Evolutionary conservation across 2,888 invertebrate species (phyloP).

Genomic region (Zaprionus bogoriensis): DNA sequence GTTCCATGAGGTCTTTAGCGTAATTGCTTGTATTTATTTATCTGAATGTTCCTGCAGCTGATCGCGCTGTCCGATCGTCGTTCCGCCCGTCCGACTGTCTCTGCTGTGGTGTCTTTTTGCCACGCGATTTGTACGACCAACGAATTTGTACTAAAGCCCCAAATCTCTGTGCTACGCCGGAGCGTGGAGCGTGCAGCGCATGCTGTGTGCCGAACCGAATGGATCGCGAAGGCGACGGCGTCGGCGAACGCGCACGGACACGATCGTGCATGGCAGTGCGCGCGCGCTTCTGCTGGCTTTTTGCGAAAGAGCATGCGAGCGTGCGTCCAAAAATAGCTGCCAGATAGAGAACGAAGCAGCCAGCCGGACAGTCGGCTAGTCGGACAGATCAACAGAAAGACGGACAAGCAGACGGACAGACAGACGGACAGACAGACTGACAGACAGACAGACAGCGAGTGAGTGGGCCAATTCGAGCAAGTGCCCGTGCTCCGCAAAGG

Average conservation of each 20-base stretch:
- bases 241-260: constrained; percentile 8
- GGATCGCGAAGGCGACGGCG: constrained; percentile 2
- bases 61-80: constrained; percentile 19
- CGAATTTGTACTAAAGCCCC: constrained; percentile 66
- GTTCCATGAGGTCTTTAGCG: constrained; percentile 31
- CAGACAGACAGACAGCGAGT: not conserved
- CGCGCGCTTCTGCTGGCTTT: constrained; percentile 24
- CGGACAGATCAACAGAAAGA: not conserved
- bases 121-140: constrained; percentile 69
- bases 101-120: constrained; percentile 23
- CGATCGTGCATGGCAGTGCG: constrained; percentile 29
- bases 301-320: constrained; percentile 37
- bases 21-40: constrained; percentile 52
- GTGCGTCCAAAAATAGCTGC: constrained; percentile 50
- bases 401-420: not conserved
- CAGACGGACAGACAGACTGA: not conserved
- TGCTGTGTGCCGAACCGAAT: constrained; percentile 12
- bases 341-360: constrained; percentile 31
- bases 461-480: not conserved
- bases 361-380: not conserved
- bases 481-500: not conserved
- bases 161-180: constrained; percentile 59
- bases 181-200: constrained; percentile 6
- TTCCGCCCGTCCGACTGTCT: constrained; percentile 14
- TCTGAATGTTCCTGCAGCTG: too few relatives aligned